Evolutionary conservation across 2,113 vertebrate genomes (phyloP).

Genomic region (Blennius ocellaris): DNA sequence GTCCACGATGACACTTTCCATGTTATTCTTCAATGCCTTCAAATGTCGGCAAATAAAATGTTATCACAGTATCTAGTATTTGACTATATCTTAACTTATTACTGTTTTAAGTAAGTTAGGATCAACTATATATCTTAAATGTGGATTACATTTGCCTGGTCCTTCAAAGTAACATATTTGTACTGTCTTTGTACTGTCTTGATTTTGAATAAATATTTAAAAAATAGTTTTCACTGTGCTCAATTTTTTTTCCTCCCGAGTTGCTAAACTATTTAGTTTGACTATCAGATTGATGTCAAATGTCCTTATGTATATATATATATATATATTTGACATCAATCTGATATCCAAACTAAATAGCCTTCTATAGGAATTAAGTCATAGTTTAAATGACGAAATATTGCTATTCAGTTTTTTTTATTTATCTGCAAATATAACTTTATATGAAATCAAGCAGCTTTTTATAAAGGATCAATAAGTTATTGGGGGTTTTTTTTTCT

Average conservation of each 20-base stretch:
- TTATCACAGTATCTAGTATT: conserved; percentile 39
- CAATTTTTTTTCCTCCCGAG: neutral
- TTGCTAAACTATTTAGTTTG: neutral
- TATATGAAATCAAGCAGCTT: no score
- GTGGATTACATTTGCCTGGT: conserved; percentile 68
- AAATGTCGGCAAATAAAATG: conserved; percentile 51
- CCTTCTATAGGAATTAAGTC: no score
- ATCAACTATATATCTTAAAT: conserved; percentile 33
- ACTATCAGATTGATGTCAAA: neutral
- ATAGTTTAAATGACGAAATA: no score
- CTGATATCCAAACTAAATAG: no score
- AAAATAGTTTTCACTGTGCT: conserved; percentile 44
- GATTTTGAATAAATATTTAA: conserved; percentile 82
- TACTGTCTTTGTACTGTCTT: conserved; percentile 80
- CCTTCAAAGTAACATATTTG: conserved; percentile 67
- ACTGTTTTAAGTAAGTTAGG: conserved; percentile 39
- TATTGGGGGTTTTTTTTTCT: no score
- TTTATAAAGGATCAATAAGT: no score
- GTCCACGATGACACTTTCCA: conserved; percentile 19
- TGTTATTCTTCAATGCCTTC: conserved; percentile 64
- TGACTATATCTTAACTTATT: conserved; percentile 46
- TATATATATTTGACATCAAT: no score
- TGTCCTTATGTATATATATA: no score
- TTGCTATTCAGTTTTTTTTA: no score
- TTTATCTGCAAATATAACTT: no score